phyloP scores from a whole-genome alignment of 2,113 vertebrate species.

The Crocuta crocuta region DNA sequence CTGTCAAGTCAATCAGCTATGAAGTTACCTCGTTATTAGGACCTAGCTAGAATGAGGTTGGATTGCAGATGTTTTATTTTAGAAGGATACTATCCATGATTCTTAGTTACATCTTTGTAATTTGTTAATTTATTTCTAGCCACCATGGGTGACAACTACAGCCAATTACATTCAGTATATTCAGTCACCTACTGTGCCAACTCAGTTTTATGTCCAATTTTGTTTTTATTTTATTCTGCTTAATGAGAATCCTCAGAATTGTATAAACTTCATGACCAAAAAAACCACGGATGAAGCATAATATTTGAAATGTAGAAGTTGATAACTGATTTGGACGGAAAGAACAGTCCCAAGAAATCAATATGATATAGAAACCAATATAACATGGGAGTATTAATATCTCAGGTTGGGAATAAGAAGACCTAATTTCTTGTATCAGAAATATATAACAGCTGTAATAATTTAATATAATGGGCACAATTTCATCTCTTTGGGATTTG shows the following conservation, averaged over 20 bases:
- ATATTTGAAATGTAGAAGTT: constrained; percentile 1
- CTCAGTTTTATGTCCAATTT: neutral
- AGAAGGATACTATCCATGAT: neutral
- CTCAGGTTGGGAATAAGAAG: neutral
- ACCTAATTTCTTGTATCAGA: neutral
- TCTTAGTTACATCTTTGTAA: neutral
- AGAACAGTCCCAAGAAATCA: neutral
- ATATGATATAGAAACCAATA: neutral
- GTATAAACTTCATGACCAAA: neutral
- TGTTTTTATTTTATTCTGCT: neutral
- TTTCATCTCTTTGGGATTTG: neutral
- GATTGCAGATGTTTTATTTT: neutral
- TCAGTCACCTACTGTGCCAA: neutral
- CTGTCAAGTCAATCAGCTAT: neutral
- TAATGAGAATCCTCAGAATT: neutral
- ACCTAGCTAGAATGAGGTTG: neutral
- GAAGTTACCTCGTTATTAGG: neutral
- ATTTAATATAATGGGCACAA: neutral
- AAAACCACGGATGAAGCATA: neutral
- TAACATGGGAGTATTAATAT: neutral
- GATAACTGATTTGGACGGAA: neutral
- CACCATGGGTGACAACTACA: neutral
- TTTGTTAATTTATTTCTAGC: neutral
- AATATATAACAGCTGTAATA: neutral
- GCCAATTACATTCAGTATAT: neutral